These are phyloP conservation scores for Platycnemis pennipes DNA, from an alignment of 2,888 invertebrate genomes.

Conservation along the genomic window DNA sequence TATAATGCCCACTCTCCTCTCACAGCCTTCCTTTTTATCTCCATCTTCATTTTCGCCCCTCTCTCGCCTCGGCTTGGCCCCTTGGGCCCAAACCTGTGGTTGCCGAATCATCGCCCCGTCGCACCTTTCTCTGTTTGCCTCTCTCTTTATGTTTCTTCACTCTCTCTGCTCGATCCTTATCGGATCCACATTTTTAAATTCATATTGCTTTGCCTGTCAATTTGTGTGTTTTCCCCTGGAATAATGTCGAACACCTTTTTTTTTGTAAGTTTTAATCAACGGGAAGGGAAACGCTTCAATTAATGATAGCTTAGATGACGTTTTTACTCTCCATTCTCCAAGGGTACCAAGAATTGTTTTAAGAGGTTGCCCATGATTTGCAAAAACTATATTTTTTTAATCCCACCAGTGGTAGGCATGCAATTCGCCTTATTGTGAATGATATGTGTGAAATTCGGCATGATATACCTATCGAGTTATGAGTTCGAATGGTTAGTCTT, in stretches of 20 bases:
- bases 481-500: no score
- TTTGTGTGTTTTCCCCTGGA: not conserved
- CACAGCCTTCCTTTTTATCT: not conserved
- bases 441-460: no score
- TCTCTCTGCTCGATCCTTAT: not conserved
- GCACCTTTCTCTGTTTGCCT: not conserved
- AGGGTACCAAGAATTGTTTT: no score
- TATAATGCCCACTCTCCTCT: constrained; percentile 39
- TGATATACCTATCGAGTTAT: no score
- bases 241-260: not conserved
- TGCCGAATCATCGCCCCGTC: constrained; percentile 58
- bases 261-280: not conserved
- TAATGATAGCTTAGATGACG: not conserved
- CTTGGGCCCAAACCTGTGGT: not conserved
- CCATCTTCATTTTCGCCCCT: not conserved
- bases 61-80: constrained; percentile 37
- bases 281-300: not conserved
- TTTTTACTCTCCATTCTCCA: no score
- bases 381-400: no score
- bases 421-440: no score
- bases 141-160: not conserved
- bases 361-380: no score
- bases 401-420: no score
- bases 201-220: not conserved
- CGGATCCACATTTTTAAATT: constrained; percentile 49